Conservation (phyloP, 2,888 invertebrate genomes). For the Galerucella nymphaeae region DNA sequence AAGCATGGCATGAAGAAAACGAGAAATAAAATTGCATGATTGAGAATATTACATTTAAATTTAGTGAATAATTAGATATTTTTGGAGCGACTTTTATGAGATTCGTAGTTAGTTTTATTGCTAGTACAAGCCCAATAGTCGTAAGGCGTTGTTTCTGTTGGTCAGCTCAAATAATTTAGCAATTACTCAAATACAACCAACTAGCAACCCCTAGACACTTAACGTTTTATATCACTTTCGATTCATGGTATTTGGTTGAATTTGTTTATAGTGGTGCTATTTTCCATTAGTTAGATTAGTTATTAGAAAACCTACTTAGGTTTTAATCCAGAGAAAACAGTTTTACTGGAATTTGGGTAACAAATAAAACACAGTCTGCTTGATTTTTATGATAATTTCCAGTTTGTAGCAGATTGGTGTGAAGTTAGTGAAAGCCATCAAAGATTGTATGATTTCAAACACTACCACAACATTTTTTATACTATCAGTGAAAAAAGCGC, state of each 20-base stretch:
- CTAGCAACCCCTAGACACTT: background rate
- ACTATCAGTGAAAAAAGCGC: too few species aligned
- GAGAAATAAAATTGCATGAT: too few species aligned
- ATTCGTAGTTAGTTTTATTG: conserved; percentile 31
- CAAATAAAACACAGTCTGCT: background rate
- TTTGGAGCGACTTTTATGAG: conserved; percentile 20
- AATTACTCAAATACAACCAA: conserved; percentile 16
- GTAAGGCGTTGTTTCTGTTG: conserved; percentile 43
- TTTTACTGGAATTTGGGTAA: background rate
- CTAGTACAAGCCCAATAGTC: conserved; percentile 47
- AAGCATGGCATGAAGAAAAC: too few species aligned
- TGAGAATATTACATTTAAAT: too few species aligned
- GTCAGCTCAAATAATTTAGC: conserved; percentile 44
- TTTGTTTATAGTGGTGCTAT: background rate
- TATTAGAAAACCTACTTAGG: background rate
- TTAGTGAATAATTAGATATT: background rate
- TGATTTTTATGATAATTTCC: conserved; percentile 4
- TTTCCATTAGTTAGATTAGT: conserved; percentile 12
- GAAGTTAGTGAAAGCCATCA: conserved; percentile 4
- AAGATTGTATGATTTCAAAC: conserved; percentile 1
- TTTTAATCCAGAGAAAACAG: background rate
- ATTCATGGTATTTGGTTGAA: background rate
- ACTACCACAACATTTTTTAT: background rate
- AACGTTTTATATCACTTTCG: background rate
- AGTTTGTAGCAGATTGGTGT: background rate